These are phyloP conservation scores for Sebastes paucispinis DNA, from an alignment of 2,797 vertebrate species.

Conservation along the genomic window DNA sequence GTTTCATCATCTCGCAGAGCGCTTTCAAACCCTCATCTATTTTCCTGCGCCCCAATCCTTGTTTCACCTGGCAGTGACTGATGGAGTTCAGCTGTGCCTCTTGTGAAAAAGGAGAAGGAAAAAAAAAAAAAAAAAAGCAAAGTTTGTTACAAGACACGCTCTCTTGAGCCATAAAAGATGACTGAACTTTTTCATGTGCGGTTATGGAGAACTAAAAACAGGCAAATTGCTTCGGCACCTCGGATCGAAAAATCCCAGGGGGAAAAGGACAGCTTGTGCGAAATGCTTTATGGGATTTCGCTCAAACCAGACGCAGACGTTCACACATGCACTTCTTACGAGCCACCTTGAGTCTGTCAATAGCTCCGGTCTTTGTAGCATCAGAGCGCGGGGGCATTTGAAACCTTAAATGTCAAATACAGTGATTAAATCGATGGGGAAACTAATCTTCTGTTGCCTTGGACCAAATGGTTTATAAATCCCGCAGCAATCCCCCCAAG, in stretches of 20 bases:
- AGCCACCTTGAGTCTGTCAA: constrained; percentile 39
- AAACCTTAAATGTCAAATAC: constrained; percentile 63
- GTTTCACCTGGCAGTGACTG: constrained; percentile 62
- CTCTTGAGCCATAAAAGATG: constrained; percentile 37
- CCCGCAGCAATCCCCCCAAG: constrained; percentile 61
- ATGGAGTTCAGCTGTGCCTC: constrained; percentile 52
- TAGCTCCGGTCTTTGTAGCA: constrained; percentile 29
- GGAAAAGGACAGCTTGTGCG: constrained; percentile 4
- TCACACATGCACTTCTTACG: neutral
- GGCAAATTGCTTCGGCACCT: constrained; percentile 47
- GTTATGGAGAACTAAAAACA: constrained; percentile 46
- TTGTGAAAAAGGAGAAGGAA: neutral
- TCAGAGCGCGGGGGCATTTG: constrained; percentile 28
- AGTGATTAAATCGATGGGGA: constrained; percentile 61
- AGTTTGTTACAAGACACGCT: constrained; percentile 25
- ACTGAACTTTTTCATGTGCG: constrained; percentile 48
- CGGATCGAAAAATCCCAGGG: constrained; percentile 31
- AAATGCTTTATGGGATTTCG: constrained; percentile 28
- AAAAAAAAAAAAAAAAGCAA: neutral
- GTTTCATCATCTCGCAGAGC: constrained; percentile 39
- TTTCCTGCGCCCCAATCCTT: constrained; percentile 8
- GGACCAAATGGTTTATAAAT: constrained; percentile 73
- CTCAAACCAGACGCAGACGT: constrained; percentile 6
- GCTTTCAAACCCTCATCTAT: constrained; percentile 19
- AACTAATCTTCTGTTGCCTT: constrained; percentile 67